Conservation (phyloP, 2,113 vertebrate genomes). For the Myocastor coypus region DNA sequence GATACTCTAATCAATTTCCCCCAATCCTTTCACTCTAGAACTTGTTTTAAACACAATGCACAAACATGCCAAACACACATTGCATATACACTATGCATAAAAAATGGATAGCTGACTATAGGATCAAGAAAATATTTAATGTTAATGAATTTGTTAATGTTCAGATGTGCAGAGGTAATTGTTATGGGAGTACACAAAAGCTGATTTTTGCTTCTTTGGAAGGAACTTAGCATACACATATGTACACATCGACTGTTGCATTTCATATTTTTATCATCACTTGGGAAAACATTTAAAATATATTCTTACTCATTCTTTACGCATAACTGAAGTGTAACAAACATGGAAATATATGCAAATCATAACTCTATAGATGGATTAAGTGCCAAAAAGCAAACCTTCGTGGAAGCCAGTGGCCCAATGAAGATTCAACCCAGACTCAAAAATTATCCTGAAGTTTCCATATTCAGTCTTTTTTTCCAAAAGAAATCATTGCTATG, state of each 20-base stretch:
- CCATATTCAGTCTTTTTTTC: background rate
- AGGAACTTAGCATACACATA: background rate
- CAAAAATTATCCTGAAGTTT: background rate
- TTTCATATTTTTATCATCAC: background rate
- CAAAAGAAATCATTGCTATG: background rate
- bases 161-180: background rate
- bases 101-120: background rate
- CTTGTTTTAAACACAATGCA: background rate
- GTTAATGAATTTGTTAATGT: background rate
- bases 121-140: background rate
- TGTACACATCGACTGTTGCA: background rate
- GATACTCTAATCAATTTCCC: background rate
- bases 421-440: background rate
- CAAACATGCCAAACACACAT: background rate
- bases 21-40: background rate
- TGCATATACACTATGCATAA: background rate
- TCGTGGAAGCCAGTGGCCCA: background rate
- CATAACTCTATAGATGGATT: background rate
- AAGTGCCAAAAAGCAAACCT: background rate
- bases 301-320: background rate
- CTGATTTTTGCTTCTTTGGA: background rate
- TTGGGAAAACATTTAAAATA: background rate
- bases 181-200: background rate
- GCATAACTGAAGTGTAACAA: constrained; percentile 8
- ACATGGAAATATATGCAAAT: background rate